phyloP scores from a whole-genome alignment of 2,797 vertebrate species.

The Notoglanidium macrostoma region DNA sequence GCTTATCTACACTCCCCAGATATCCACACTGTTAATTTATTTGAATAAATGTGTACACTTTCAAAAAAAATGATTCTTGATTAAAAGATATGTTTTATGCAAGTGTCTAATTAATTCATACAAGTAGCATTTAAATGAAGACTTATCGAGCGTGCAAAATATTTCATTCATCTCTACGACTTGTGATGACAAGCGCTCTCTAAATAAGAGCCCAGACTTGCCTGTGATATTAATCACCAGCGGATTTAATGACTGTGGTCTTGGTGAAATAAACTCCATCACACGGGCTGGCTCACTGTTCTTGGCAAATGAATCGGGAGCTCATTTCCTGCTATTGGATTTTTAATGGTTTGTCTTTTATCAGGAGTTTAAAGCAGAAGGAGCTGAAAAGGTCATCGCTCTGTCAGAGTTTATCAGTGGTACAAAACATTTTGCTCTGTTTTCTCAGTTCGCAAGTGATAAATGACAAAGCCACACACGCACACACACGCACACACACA shows the following conservation, averaged over 20 bases:
- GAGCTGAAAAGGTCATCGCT: constrained; percentile 52
- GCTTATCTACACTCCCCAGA: constrained; percentile 35
- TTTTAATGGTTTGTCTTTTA: constrained; percentile 58
- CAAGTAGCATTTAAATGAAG: constrained; percentile 16
- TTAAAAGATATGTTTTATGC: constrained; percentile 20
- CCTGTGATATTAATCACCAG: constrained; percentile 16
- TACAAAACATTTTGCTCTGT: constrained; percentile 22
- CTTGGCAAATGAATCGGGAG: constrained; percentile 40
- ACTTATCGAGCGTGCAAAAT: not conserved
- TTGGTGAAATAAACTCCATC: constrained; percentile 21
- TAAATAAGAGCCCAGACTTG: constrained; percentile 12
- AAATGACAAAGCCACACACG: constrained; percentile 14
- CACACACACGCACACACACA: not conserved
- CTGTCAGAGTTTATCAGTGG: constrained; percentile 50
- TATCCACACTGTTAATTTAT: constrained; percentile 3
- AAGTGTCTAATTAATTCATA: constrained; percentile 20
- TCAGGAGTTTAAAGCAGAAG: constrained; percentile 51
- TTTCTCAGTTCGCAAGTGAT: constrained; percentile 26
- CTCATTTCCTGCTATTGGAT: constrained; percentile 58
- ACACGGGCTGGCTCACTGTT: constrained; percentile 18
- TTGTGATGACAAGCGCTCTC: not conserved
- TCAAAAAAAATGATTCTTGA: constrained; percentile 18
- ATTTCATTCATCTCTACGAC: not conserved
- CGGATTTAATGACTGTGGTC: constrained; percentile 35
- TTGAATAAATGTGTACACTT: not conserved